Evolutionary conservation across 2,113 vertebrate genomes (phyloP).

Genomic region (Struthio camelus): DNA sequence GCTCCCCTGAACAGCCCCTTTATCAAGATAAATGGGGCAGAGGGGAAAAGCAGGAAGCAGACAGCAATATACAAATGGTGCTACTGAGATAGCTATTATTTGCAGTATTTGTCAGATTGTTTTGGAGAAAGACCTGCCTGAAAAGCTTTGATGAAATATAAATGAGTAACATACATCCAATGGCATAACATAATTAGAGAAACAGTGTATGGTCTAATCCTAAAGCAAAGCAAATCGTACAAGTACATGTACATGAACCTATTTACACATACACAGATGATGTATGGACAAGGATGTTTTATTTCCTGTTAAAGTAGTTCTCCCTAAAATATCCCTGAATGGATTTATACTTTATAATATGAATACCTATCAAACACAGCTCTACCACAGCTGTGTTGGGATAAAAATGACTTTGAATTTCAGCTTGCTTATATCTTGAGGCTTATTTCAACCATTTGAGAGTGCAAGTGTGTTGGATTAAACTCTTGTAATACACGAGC

Average conservation of each 20-base stretch:
- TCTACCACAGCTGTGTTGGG: background rate
- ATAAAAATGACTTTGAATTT: background rate
- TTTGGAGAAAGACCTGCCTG: background rate
- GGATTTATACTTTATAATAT: background rate
- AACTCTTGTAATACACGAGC: background rate
- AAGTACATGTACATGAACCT: background rate
- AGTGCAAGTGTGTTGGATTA: background rate
- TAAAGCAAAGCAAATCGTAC: background rate
- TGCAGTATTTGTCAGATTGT: background rate
- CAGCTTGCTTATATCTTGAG: background rate
- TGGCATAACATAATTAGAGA: background rate
- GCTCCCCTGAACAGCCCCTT: background rate
- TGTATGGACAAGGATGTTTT: background rate
- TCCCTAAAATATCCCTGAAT: background rate
- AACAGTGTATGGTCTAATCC: background rate
- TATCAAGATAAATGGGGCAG: slow-evolving; percentile 20
- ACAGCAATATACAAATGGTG: background rate
- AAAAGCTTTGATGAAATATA: slow-evolving; percentile 2
- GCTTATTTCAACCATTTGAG: background rate
- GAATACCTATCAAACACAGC: background rate
- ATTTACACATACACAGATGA: background rate
- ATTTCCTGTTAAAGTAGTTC: background rate
- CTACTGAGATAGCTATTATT: background rate
- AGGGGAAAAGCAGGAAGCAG: slow-evolving; percentile 20
- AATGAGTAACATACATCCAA: background rate